phyloP scores from a whole-genome alignment of 2,888 invertebrate genomes.

The Drosophila mettleri region DNA sequence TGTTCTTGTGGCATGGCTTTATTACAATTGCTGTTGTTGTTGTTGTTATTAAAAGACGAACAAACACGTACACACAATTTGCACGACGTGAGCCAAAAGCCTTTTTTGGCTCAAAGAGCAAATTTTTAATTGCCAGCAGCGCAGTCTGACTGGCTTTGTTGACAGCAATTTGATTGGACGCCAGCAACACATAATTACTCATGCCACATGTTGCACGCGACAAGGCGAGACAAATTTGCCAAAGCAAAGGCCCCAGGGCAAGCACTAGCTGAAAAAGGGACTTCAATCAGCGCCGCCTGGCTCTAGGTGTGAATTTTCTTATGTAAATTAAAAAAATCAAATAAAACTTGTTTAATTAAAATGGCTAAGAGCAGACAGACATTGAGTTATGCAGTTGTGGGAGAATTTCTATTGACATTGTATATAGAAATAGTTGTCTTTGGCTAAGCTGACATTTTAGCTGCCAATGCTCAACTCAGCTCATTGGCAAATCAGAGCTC shows the following conservation, averaged over 20 bases:
- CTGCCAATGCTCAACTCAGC: too few species aligned
- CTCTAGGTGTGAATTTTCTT: background rate
- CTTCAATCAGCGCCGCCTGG: slow-evolving; percentile 6
- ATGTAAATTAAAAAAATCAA: background rate
- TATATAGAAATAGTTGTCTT: background rate
- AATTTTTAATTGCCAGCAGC: slow-evolving; percentile 31
- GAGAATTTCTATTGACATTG: background rate
- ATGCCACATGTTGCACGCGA: slow-evolving; percentile 54
- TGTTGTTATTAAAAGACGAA: slow-evolving; percentile 28
- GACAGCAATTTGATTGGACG: slow-evolving; percentile 50
- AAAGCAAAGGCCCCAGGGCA: background rate
- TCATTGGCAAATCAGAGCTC: too few species aligned
- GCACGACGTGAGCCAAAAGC: slow-evolving; percentile 28
- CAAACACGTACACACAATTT: slow-evolving; percentile 74
- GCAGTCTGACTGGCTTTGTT: slow-evolving; percentile 37
- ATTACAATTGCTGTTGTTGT: slow-evolving; percentile 8
- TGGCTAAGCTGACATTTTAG: background rate
- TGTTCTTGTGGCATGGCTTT: slow-evolving; percentile 12
- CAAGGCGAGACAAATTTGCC: slow-evolving; percentile 28
- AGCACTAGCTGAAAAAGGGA: background rate
- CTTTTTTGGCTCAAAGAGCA: slow-evolving; percentile 35
- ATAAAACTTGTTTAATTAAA: background rate
- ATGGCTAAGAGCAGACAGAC: background rate
- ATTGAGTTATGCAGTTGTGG: background rate
- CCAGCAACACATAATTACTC: slow-evolving; percentile 67